Evolutionary conservation across 1,140 invertebrate genomes (phyloP), one percentile per base, ranked within the genome.

Genomic region (Fopius arisanus): DNA sequence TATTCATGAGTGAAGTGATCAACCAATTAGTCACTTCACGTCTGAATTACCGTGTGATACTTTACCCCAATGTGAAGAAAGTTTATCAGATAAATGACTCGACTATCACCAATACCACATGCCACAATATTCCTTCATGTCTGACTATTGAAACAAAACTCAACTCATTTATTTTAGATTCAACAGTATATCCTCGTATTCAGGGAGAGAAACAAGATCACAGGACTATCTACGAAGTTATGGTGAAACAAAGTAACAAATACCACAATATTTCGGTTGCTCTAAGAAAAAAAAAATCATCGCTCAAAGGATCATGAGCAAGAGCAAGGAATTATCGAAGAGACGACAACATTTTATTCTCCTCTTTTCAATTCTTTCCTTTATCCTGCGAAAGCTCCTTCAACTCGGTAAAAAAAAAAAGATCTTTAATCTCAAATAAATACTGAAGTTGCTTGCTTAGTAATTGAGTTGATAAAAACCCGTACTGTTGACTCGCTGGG

Each of bases 391-490:
- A 5, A 12, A 33, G 26, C n/a, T 10, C 62, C 62, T 65, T 4
- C 1, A 31, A 31, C n/a, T 33, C 12, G 3, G 7, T 59, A 29
- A 14, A 63, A 33, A 65, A 33, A 65, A 37, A 65, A 59, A 1
- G 10, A 33, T 31, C 26, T 33, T 65, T 14, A 62, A 26, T 26
- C 10, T 65, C 62, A 65, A 65, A 65, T 31, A 31, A 65, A 65
- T 31, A 65, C 75, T 54, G 54, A 83, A 83, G 80, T 83, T 82
- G 85, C 86, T 88, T 87, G 86, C 86, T 88, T 83, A 85, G 84
- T 87, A 88, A 87, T 85, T 86, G 81, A 87, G 87, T 87, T 83
- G 83, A 86, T 82, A 86, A 86, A 87, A 86, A 87, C 80, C 83
- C 84, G 84, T 88, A 88, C 85, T 84, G 84, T 81, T 87, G 77